Evolutionary conservation across 1,140 invertebrate species (phyloP), one percentile per base, ranked within the genome.

Genomic region (Heterodera carotae): DNA sequence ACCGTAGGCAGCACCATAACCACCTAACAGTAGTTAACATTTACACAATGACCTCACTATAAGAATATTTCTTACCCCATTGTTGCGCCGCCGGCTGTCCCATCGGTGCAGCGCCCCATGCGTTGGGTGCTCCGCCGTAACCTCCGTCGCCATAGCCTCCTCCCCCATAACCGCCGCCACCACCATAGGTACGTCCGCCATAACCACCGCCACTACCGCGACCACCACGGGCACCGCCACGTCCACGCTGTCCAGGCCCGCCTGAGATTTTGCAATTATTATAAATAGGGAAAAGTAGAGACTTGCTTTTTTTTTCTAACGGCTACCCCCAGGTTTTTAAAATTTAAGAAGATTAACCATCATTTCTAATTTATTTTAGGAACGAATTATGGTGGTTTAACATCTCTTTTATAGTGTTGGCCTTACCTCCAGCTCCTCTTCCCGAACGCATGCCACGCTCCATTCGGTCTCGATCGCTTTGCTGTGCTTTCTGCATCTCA

Each of bases 401-500:
- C n/a, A n/a, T n/a, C n/a, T n/a, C n/a, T n/a, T n/a, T n/a, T n/a
- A n/a, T n/a, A n/a, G n/a, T n/a, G n/a, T n/a, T n/a, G n/a, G n/a
- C 36, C 39, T 43, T n/a, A 36, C 60, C 64, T n/a, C 22, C 48
- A 5, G 15, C 36, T 2, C 34, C 60, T 43, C 85, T 84, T 29
- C 84, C 73, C 12, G 83, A 79, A 27, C 85, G 59, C n/a, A 62
- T 76, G 2, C 81, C 79, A 29, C 86, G 78, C 15, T 82, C 76
- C 34, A 75, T 70, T n/a, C 86, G 76, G 60, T 87, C 86, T 7
- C 85, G 76, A 25, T 86, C 83, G 56, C 71, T 72, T 69, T 87
- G 82, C 31, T 85, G 75, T 29, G 85, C 86, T 53, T 80, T 82
- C 53, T 72, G 34, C 85, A 90, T 89, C 80, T 90, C 89, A 69